Evolutionary conservation across 2,888 invertebrate genomes (phyloP).

Genomic region (Bombyx huttoni): DNA sequence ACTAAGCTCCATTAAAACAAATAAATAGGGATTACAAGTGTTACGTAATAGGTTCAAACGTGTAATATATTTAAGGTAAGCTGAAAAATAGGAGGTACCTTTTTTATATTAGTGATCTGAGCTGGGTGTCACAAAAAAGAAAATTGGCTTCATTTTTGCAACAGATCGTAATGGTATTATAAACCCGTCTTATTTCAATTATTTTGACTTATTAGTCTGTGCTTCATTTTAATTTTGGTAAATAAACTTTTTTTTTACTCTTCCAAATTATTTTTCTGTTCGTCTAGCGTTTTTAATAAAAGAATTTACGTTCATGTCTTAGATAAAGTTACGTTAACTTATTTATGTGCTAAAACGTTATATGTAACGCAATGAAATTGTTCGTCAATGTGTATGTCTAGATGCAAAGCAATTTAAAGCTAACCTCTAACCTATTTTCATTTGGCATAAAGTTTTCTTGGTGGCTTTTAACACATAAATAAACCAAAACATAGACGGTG

Average conservation of each 20-base stretch:
- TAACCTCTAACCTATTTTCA: constrained; percentile 39
- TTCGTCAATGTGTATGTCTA: constrained; percentile 60
- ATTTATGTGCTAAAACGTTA: constrained; percentile 66
- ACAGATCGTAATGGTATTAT: constrained; percentile 64
- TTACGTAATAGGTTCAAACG: not conserved
- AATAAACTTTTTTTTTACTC: not conserved
- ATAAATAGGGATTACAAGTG: constrained; percentile 12
- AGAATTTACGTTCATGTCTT: constrained; percentile 42
- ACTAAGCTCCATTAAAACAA: constrained; percentile 21
- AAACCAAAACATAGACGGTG: not conserved
- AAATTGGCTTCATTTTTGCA: constrained; percentile 70
- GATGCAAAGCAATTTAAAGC: constrained; percentile 54
- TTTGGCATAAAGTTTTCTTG: constrained; percentile 37
- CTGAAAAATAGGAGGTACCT: constrained; percentile 5
- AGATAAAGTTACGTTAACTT: constrained; percentile 40
- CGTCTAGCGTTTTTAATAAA: constrained; percentile 36
- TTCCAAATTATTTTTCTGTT: constrained; percentile 34
- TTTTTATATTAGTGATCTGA: constrained; percentile 52
- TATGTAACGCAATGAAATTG: constrained; percentile 68
- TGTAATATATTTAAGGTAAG: constrained; percentile 6
- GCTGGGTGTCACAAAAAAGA: constrained; percentile 59
- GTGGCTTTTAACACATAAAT: not conserved
- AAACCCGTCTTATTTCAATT: constrained; percentile 29
- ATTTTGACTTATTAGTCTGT: constrained; percentile 51
- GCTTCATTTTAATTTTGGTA: constrained; percentile 24